Evolutionary conservation across 2,113 vertebrate genomes (phyloP), one percentile per base, ranked within the genome.

Genomic region (Gobiocypris rarus): DNA sequence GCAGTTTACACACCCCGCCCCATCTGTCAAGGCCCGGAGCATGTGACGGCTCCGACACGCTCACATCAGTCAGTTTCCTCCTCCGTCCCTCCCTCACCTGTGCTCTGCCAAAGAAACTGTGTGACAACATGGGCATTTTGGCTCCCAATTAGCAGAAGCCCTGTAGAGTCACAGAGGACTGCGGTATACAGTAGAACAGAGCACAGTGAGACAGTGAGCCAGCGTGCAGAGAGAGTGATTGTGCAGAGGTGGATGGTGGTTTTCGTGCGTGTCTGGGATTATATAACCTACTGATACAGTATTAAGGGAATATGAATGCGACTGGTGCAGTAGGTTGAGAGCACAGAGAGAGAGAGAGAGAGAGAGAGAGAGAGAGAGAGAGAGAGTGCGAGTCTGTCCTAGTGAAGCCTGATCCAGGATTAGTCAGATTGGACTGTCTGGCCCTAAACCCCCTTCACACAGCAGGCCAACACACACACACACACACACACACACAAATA

Each of bases 1-100:
- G 87, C 90, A 75, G 86, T 87, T 89, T 89, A 89, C 87, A 79
- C 81, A 86, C 78, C 34, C 69, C 79, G 9, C 22, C 34, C 80
- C 54, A 52, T 83, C 86, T 74, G 86, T 75, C 67, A 83, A 14
- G 61, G 63, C 73, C 28, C 22, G 1, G 17, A 38, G 34, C 89
- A 90, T 28, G 84, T 90, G 87, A 79, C 5, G 14, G 61, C 81
- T 74, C 50, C 65, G 73, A 83, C 86, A 90, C 65, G 13, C 80
- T 7, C 56, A 73, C 43, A 58, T 56, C 79, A 74, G 54, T 34
- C 59, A 65, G 58, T 28, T 83, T 89, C 82, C 87, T 82, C 84
- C 13, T 75, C 2, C 6, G 70, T 69, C 69, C 56, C 41, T 8
- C n/a, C 54, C 82, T 78, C 34, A 82, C 43, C 58, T 73, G 85